Evolutionary conservation across 2,888 invertebrate species (phyloP).

Genomic region (Argynnis bischoffii): DNA sequence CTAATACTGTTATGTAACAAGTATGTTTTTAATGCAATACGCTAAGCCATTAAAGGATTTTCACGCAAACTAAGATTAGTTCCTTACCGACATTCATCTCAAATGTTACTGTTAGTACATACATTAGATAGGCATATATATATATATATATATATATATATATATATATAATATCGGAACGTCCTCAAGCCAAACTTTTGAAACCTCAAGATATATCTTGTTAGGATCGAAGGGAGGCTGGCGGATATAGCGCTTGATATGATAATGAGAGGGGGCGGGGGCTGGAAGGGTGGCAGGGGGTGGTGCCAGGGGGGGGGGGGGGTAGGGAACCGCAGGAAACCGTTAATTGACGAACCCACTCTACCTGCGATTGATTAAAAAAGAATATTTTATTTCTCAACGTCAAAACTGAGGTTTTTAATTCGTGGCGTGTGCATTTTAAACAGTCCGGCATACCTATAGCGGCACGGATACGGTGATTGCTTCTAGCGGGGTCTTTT

Average conservation of each 20-base stretch:
- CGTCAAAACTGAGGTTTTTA: constrained; percentile 15
- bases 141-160: constrained; percentile 2
- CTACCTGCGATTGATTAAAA: constrained; percentile 35
- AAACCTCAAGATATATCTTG: constrained; percentile 30
- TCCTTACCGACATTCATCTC: too few species aligned
- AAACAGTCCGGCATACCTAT: neutral
- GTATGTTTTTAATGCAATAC: too few species aligned
- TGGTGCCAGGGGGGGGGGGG: constrained; percentile 13
- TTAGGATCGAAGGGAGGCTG: constrained; percentile 31
- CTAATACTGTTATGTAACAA: too few species aligned
- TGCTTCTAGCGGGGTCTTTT: too few species aligned
- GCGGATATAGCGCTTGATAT: constrained; percentile 29
- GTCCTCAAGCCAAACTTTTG: constrained; percentile 2
- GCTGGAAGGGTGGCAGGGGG: constrained; percentile 11
- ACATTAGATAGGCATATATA: neutral
- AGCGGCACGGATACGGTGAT: too few species aligned
- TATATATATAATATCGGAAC: constrained; percentile 3
- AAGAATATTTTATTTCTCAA: constrained; percentile 29
- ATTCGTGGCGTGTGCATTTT: constrained; percentile 18
- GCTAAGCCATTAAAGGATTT: too few species aligned
- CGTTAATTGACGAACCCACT: constrained; percentile 39
- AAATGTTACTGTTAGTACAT: too few species aligned
- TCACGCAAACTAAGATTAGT: too few species aligned
- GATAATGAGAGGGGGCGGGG: constrained; percentile 30
- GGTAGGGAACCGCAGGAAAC: constrained; percentile 34